phyloP scores from a whole-genome alignment of 2,797 vertebrate species.

The Eulemur mongoz region DNA sequence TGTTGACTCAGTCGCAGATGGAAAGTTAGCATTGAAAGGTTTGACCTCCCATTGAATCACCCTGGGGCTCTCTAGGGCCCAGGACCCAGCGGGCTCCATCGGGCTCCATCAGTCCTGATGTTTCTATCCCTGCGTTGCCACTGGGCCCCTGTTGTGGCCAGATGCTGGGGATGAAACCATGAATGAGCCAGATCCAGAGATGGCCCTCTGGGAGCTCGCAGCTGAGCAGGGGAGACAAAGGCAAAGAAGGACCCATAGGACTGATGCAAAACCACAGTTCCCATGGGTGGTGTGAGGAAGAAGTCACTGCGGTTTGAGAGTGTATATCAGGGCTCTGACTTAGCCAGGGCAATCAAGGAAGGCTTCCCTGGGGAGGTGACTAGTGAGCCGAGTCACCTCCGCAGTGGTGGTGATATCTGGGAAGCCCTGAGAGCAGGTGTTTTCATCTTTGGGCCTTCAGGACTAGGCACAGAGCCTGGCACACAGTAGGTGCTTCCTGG shows the following conservation, averaged over 20 bases:
- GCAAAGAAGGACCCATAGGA: not conserved
- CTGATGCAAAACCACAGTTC: not conserved
- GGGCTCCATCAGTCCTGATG: not conserved
- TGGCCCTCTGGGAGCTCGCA: not conserved
- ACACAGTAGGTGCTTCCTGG: not conserved
- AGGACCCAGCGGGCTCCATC: not conserved
- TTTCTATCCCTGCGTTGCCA: not conserved
- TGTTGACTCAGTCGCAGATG: not conserved
- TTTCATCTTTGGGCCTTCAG: not conserved
- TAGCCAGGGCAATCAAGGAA: not conserved
- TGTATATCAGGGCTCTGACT: not conserved
- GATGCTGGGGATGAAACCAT: not conserved
- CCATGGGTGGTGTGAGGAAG: not conserved
- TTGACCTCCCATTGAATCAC: not conserved
- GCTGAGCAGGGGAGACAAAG: not conserved
- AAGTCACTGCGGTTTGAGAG: not conserved
- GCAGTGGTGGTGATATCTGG: not conserved
- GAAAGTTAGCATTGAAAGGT: not conserved
- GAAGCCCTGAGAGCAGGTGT: not conserved
- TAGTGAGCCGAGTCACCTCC: not conserved
- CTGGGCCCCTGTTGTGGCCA: not conserved
- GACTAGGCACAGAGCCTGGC: not conserved
- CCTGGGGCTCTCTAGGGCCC: not conserved
- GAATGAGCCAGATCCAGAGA: not conserved
- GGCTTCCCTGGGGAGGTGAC: constrained; percentile 13